A percentile compares a stretch with the other conserved stretches of the same genome.
phyloP scores from a whole-genome alignment of 2,797 vertebrate species.

The Enteromius afrohamiltoni region DNA sequence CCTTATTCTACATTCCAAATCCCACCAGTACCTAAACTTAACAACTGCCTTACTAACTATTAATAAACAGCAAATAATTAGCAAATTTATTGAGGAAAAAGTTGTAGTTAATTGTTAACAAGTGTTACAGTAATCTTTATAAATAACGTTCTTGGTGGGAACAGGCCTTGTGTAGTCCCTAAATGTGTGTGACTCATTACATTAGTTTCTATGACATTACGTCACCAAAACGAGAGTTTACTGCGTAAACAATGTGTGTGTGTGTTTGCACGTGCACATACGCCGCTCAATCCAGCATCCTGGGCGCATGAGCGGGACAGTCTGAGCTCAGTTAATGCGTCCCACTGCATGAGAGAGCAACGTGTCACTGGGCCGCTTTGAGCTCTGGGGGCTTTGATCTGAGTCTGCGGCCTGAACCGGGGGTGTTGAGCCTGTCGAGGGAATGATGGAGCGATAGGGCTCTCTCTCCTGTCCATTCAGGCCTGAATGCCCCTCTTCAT shows the following conservation, averaged over 20 bases:
- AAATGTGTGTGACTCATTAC: not conserved
- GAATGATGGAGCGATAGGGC: constrained; percentile 82
- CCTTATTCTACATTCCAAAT: no score
- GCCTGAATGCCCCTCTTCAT: constrained; percentile 86
- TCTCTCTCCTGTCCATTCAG: constrained; percentile 74
- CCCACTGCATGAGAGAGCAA: constrained; percentile 47
- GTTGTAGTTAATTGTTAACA: no score
- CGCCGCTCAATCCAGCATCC: constrained; percentile 7
- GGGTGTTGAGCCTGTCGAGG: constrained; percentile 80
- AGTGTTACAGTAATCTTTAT: not conserved
- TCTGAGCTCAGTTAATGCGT: constrained; percentile 22
- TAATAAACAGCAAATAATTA: no score
- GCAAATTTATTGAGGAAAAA: no score
- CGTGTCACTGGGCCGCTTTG: constrained; percentile 61
- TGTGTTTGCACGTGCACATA: constrained; percentile 41
- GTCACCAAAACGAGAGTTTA: not conserved
- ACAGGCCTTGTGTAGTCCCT: not conserved
- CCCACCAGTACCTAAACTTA: no score
- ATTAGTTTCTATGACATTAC: not conserved
- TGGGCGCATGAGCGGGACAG: constrained; percentile 9
- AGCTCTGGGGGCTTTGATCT: constrained; percentile 65
- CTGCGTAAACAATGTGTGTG: not conserved
- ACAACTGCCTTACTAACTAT: no score
- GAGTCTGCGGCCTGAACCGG: constrained; percentile 64
- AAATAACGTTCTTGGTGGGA: not conserved